Evolutionary conservation across 2,888 invertebrate species (phyloP), one percentile per base, ranked within the genome.

Genomic region (Lapara coniferarum): DNA sequence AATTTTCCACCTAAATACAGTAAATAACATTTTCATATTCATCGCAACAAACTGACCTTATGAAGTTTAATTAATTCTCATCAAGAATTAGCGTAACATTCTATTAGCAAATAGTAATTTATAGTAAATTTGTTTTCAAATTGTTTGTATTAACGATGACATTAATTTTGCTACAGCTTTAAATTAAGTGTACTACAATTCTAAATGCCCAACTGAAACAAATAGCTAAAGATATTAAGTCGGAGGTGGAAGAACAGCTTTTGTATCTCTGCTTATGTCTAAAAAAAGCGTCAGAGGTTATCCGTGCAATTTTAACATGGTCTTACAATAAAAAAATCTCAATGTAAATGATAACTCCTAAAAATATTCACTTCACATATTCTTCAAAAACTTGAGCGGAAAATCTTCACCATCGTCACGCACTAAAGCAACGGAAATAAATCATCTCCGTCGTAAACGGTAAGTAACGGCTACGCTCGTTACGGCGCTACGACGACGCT

Each of bases 391-490:
- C 56, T 37, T 44, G 13, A 19, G 53, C 44, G 46, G 46, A 55
- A 67, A 67, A 67, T 67, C 67, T 46, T 44, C 56, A 46, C 67
- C 67, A 67, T 67, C 67, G 67, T 69, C 69, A 70, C 66, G 66
- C 58, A 49, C 69, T 70, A 57, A 67, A 58, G 58, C 52, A 56
- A 49, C 66, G 66, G 57, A 70, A 70, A 70, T 73, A 74, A 73
- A 73, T 73, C 71, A 78, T 74, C 69, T 72, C 69, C 69, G 70
- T 75, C 71, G 74, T 74, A 74, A 75, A 69, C 69, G 72, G 74
- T 75, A 75, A 74, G 72, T 73, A 70, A 74, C 71, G 75, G 72
- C 77, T 75, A 76, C 76, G 76, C 67, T 55, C 70, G 74, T 72
- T 74, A 71, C 70, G 71, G 55, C 58, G 68, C 71, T 74, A 73